Conservation (phyloP, 2,797 vertebrate genomes). For the Hypotaenidia okinawae region DNA sequence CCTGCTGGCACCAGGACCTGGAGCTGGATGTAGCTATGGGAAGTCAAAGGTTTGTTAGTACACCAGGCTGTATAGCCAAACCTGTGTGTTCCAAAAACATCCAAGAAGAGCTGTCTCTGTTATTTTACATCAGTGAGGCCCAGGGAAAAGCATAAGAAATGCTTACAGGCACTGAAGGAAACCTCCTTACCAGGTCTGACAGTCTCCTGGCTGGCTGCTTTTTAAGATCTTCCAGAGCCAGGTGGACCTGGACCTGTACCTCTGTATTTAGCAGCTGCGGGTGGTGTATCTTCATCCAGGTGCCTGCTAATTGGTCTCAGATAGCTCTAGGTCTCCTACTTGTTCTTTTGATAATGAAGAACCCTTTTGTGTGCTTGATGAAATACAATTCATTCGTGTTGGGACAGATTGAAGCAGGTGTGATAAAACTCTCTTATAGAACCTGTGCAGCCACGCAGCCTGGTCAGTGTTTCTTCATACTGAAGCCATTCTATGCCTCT, state of each 20-base stretch:
- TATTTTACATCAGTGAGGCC: background rate
- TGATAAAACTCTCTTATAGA: background rate
- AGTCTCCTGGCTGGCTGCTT: background rate
- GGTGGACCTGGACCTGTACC: background rate
- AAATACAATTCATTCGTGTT: background rate
- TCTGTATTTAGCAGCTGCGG: background rate
- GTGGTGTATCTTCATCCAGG: background rate
- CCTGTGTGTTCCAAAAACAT: background rate
- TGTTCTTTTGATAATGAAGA: background rate
- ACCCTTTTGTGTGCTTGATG: background rate
- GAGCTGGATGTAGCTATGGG: background rate
- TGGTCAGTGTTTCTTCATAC: background rate
- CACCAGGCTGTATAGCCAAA: background rate
- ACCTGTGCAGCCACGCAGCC: background rate
- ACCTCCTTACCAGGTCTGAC: background rate
- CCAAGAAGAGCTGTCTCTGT: background rate
- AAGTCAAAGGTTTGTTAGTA: background rate
- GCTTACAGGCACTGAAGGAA: background rate
- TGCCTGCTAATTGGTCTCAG: background rate
- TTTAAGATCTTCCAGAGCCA: background rate
- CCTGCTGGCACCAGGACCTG: fast-evolving
- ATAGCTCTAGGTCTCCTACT: background rate
- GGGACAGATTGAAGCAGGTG: background rate
- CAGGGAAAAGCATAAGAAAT: background rate
- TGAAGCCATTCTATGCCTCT: background rate